These are phyloP conservation scores for Tauraco erythrolophus DNA, from an alignment of 2,113 vertebrate genomes.

Conservation along the genomic window DNA sequence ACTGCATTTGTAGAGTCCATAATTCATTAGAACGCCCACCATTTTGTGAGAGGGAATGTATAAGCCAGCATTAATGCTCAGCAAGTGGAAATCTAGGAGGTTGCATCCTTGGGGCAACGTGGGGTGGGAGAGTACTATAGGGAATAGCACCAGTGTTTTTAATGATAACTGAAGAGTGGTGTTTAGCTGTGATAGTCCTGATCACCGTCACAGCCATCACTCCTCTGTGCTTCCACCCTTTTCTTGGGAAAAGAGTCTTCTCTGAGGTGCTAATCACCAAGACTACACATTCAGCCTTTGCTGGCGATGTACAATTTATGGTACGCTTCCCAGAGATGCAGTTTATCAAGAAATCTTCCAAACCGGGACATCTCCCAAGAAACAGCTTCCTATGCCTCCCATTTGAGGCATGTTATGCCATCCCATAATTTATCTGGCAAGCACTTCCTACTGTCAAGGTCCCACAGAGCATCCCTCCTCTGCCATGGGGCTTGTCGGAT, in stretches of 20 bases:
- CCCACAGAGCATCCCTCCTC: neutral
- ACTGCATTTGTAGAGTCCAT: neutral
- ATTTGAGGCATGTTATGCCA: neutral
- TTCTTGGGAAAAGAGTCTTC: neutral
- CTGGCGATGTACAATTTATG: rapidly evolving
- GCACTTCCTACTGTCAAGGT: neutral
- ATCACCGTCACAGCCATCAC: neutral
- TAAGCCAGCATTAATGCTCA: neutral
- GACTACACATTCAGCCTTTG: neutral
- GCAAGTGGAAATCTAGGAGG: neutral
- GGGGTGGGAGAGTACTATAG: neutral
- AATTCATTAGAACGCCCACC: neutral
- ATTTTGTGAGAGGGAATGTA: rapidly evolving
- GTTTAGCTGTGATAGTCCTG: neutral
- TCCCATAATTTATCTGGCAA: neutral
- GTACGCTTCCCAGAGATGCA: neutral
- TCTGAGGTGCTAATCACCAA: rapidly evolving
- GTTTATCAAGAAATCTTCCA: neutral
- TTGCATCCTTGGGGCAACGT: neutral
- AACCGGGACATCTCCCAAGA: neutral
- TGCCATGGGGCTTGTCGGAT: rapidly evolving
- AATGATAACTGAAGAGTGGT: rapidly evolving
- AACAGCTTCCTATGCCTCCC: neutral
- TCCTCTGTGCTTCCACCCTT: neutral
- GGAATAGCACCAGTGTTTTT: neutral